phyloP scores from a whole-genome alignment of 2,113 vertebrate genomes.

The Dicrurus megarhynchus region DNA sequence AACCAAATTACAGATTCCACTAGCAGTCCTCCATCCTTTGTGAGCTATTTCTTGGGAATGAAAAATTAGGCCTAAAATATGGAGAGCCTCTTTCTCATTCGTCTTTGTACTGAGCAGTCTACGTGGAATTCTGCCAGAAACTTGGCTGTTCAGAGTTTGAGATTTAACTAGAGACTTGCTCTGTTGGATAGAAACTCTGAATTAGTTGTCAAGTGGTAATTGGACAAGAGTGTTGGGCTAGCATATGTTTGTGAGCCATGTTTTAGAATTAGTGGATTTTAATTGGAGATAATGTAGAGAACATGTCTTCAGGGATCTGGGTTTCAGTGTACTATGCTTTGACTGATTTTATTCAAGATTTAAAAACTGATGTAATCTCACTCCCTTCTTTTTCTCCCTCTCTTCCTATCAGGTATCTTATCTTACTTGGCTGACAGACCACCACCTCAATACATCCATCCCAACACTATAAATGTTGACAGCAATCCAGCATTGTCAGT shows the following conservation, averaged over 20 bases:
- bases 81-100: background rate
- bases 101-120: background rate
- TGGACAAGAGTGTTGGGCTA: background rate
- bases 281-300: background rate
- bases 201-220: background rate
- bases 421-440: slow-evolving; percentile 97
- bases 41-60: background rate
- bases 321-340: background rate
- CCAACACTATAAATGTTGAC: slow-evolving; percentile 92
- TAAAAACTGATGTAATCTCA: background rate
- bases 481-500: slow-evolving; percentile 82
- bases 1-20: background rate
- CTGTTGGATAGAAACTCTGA: background rate
- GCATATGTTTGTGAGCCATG: background rate
- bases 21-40: background rate
- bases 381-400: background rate
- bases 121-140: background rate
- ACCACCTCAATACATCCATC: slow-evolving; percentile 97
- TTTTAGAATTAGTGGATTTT: background rate
- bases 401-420: slow-evolving; percentile 83
- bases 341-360: background rate
- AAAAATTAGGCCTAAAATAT: background rate
- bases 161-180: background rate
- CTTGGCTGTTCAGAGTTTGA: background rate
- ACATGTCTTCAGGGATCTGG: background rate